Base-by-base conservation (phyloP, 2,888 invertebrate species). In the Calameuta idolon region DNA sequence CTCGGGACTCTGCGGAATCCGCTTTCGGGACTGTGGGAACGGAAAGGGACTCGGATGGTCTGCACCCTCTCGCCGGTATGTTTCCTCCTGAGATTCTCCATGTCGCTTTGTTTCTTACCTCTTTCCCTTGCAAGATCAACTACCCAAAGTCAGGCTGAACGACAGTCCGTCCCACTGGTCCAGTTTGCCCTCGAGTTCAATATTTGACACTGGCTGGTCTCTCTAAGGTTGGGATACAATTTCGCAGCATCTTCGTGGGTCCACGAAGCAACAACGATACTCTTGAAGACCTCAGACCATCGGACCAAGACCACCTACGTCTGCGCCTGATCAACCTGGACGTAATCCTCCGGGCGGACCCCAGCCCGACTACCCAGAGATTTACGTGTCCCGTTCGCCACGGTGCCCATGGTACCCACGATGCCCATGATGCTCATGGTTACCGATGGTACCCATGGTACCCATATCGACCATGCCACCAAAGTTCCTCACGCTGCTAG, bases 21-120 rank as follows among this genome's bases (percentile, higher is more conserved):
- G 85, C 87, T 86, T 81, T 85, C 77, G 69, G 79, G 86, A 88
- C 89, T 90, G 91, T 91, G 91, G 91, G 90, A 91, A 90, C 89
- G 85, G 83, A 84, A 82, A 83, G 83, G 81, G 84, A 78, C 77
- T 79, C 77, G 73, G 33, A 71, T 68, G 74, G 37, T 73, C 40
- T 69, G 34, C 33, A 31, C 69, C 77, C 75, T 75, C 77, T 75
- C 31, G 73, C 35, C 55, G 55, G 40, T 15, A 40, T 40, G 40
- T 5, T 15, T 40, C 40, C 40, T 40, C 40, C 5, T 5, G 15
- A 40, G 40, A 40, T 40, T 37, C 23, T 12, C 37, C 12, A 73
- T 12, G 15, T 31, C 68, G n/a, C 77, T 68, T 33, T 35, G 76
- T 68, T 15, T 31, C 74, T 55, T 71, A n/a, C 55, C 12, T 55